Base-by-base conservation (phyloP, 2,888 invertebrate genomes). In the Chironomus riparius region DNA sequence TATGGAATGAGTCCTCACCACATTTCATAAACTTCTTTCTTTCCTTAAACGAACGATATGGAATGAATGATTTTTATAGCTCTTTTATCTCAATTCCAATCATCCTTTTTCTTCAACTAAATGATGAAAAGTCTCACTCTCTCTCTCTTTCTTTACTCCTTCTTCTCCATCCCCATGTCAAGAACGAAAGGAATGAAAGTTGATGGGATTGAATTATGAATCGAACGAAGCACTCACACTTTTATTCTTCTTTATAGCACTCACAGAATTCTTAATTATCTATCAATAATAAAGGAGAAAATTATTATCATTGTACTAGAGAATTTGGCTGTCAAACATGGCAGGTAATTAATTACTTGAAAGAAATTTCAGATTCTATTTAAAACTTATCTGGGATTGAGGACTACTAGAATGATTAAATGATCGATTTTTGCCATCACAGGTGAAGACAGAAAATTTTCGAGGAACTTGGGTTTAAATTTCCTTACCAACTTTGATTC, bases 41-140 rank as follows among this genome's bases (percentile, higher is more conserved):
- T 2, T 56, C 7, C 56, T 56, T 5, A 56, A 56, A 18, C 56
- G 56, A 18, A 56, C 18, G 15, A 5, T 21, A 22, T 65, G 18
- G 65, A 65, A 12, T 21, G 65, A 65, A 65, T 65, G 24, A 65
- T 24, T 65, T 65, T 65, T 65, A 65, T 65, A 24, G 65, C 65
- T 65, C 22, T 65, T 65, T 65, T 65, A 65, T 65, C 65, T 65
- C 65, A 24, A 12, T 65, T 65, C 65, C 65, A 65, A 65, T 65
- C 65, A 65, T 65, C 65, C 65, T 24, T 65, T 24, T 65, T 24
- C 18, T 65, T 21, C 65, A 21, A 7, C 24, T 18, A 18, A n/a
- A 15, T 56, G 56, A 15, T 56, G 56, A 56, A 50, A 56, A 56
- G n/a, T 6, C 65, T 65, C 65, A 3, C 21, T 18, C 56, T 50